A percentile compares a stretch with the other conserved stretches of the same genome.
Conservation (phyloP, 2,113 vertebrate genomes). For the Chloropsis cyanopogon region DNA sequence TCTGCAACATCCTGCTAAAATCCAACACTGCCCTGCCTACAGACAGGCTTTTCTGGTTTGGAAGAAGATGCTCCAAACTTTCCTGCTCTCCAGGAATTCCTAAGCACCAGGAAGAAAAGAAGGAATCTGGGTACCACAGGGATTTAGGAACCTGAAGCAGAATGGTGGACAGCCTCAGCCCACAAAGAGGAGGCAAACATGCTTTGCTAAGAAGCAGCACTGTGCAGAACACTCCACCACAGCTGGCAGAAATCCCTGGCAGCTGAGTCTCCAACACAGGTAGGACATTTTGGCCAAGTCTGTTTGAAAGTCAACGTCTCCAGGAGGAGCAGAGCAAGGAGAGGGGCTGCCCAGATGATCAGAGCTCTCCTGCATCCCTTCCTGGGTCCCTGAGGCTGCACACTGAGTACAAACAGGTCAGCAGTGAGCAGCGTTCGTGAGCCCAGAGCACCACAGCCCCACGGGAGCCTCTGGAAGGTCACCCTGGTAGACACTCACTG, state of each 20-base stretch:
- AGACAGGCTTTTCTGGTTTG: background rate
- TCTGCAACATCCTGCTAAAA: constrained; percentile 33
- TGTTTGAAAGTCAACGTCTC: rapidly evolving
- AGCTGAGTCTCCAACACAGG: background rate
- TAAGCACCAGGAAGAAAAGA: background rate
- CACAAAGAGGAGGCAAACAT: background rate
- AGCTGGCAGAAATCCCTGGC: background rate
- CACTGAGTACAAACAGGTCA: background rate
- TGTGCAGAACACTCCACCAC: background rate
- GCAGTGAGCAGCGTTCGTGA: background rate
- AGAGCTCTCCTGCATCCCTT: background rate
- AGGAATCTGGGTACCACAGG: background rate
- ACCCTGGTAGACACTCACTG: background rate
- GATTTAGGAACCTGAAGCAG: background rate
- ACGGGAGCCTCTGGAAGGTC: background rate
- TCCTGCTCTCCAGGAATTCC: background rate
- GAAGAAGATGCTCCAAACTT: background rate
- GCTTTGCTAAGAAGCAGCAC: background rate
- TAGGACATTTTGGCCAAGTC: background rate
- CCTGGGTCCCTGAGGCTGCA: background rate
- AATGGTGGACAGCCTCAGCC: background rate
- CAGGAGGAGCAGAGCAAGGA: background rate
- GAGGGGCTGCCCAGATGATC: background rate
- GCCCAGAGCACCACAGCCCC: background rate
- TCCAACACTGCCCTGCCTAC: background rate